Conservation (phyloP, 2,797 vertebrate genomes). For the Danio tinwini region DNA sequence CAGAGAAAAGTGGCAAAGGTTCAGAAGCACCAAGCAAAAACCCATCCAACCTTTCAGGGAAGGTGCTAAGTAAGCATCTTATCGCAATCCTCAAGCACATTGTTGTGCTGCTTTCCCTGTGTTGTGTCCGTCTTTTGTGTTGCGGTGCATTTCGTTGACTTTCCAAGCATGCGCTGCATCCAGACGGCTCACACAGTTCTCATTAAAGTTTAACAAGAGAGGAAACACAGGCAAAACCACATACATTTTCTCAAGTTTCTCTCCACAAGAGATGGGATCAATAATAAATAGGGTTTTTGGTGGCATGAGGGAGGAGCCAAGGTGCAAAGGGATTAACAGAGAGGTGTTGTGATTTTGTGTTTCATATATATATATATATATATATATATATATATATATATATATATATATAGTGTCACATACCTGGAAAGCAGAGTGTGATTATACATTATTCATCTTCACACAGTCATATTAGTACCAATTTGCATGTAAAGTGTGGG, state of each 20-base stretch:
- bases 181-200: conserved; percentile 39
- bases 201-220: conserved; percentile 60
- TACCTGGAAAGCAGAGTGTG: background rate
- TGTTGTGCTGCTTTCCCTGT: conserved; percentile 30
- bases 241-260: conserved; percentile 61
- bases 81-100: conserved; percentile 49
- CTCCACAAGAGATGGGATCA: conserved; percentile 45
- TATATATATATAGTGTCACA: background rate
- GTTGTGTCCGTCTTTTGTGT: conserved; percentile 28
- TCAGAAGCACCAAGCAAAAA: conserved; percentile 58
- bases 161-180: conserved; percentile 50
- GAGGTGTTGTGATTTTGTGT: conserved; percentile 13
- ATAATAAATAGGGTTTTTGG: conserved; percentile 56
- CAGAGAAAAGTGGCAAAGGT: conserved; percentile 61
- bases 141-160: conserved; percentile 52
- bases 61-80: conserved; percentile 55
- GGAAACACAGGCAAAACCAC: conserved; percentile 52
- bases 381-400: background rate
- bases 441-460: background rate
- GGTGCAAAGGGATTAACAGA: conserved; percentile 31
- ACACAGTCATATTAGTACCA: too few relatives aligned
- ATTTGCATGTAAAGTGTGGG: too few relatives aligned
- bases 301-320: conserved; percentile 46
- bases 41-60: conserved; percentile 43
- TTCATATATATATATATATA: background rate